A percentile compares a stretch with the other conserved stretches of the same genome.
These are phyloP conservation scores for Hedya salicella DNA, from an alignment of 2,888 invertebrate species.

Conservation along the genomic window DNA sequence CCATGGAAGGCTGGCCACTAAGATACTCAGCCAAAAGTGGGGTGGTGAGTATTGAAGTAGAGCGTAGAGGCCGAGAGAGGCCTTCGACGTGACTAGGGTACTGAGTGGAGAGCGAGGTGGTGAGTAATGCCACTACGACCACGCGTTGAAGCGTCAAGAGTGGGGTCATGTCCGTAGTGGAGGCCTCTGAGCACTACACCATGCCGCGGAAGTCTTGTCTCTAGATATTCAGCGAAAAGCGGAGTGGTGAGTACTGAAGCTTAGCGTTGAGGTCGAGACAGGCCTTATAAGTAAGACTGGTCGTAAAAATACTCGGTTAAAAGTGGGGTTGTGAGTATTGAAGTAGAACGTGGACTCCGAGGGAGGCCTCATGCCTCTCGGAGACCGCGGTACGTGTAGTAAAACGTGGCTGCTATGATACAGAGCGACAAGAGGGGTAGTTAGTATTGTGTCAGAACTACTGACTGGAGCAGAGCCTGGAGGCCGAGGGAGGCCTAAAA, in stretches of 20 bases:
- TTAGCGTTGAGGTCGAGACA: slow-evolving; percentile 38
- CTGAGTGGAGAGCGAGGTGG: slow-evolving; percentile 24
- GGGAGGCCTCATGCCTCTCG: too few species aligned
- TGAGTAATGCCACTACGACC: slow-evolving; percentile 6
- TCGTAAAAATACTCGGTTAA: slow-evolving; percentile 42
- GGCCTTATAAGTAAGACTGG: slow-evolving; percentile 64
- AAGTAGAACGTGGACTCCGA: background rate
- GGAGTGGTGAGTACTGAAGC: too few species aligned
- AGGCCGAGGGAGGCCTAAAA: slow-evolving; percentile 60
- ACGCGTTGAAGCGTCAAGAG: slow-evolving; percentile 44
- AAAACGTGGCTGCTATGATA: too few species aligned
- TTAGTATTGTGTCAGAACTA: too few species aligned
- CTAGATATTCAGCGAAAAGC: slow-evolving; percentile 36
- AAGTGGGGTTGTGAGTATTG: slow-evolving; percentile 25
- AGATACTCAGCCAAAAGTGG: slow-evolving; percentile 31
- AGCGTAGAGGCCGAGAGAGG: background rate
- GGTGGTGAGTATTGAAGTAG: slow-evolving; percentile 19
- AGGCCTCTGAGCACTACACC: slow-evolving; percentile 55
- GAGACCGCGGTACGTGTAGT: too few species aligned
- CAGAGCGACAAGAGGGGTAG: slow-evolving; percentile 21
- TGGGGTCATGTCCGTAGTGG: slow-evolving; percentile 45
- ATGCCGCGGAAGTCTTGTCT: slow-evolving; percentile 63
- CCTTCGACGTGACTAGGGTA: slow-evolving; percentile 50
- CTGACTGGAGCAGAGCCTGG: slow-evolving; percentile 44
- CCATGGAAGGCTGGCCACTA: slow-evolving; percentile 59